Conservation (phyloP, 2,113 vertebrate species). For the Toxostoma redivivum region DNA sequence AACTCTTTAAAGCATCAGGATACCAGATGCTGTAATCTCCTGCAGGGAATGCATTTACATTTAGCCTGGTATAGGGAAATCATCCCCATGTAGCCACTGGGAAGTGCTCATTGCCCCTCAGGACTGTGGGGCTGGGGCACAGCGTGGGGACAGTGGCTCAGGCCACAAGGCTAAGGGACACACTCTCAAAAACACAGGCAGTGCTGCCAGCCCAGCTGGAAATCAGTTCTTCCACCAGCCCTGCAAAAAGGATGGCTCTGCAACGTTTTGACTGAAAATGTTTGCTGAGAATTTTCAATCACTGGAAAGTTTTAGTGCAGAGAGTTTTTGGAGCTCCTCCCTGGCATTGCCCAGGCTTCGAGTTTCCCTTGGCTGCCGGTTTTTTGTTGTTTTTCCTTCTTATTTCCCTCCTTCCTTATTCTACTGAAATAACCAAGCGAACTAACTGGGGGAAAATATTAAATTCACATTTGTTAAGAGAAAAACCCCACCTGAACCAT, state of each 20-base stretch:
- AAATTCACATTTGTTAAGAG: not conserved
- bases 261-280: not conserved
- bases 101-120: fast-evolving
- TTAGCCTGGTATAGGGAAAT: not conserved
- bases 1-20: slow-evolving; percentile 31
- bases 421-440: not conserved
- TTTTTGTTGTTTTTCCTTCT: not conserved
- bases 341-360: not conserved
- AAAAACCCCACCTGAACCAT: fast-evolving
- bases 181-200: fast-evolving
- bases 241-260: not conserved
- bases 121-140: not conserved
- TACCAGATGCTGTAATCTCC: slow-evolving; percentile 21
- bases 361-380: not conserved
- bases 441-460: not conserved
- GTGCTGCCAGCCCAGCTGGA: not conserved
- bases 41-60: not conserved
- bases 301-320: slow-evolving; percentile 37
- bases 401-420: not conserved
- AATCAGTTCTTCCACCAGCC: not conserved
- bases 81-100: fast-evolving
- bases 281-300: not conserved
- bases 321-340: not conserved
- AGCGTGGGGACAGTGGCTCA: not conserved
- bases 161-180: fast-evolving